Base-by-base conservation (phyloP, 1,140 invertebrate genomes). In the Heliconius himera region DNA sequence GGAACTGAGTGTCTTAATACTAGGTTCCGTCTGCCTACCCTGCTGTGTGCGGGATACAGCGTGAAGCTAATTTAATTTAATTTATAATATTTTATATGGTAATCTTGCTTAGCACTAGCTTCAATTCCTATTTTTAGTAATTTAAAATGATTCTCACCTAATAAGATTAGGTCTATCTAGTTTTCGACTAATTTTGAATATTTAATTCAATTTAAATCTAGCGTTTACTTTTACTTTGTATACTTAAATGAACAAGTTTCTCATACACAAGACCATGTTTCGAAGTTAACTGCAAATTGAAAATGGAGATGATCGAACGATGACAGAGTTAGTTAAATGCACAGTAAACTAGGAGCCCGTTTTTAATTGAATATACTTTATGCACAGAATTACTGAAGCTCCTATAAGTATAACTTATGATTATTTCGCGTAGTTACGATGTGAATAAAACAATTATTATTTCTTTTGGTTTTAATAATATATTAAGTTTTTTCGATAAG, bases 41-140 rank as follows among this genome's bases (percentile, higher is more conserved):
- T n/a, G n/a, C n/a, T n/a, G n/a, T n/a, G n/a, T n/a, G n/a, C n/a
- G n/a, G n/a, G n/a, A n/a, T n/a, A n/a, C n/a, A n/a, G n/a, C n/a
- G n/a, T n/a, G n/a, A n/a, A n/a, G n/a, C n/a, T n/a, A n/a, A n/a
- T n/a, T n/a, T n/a, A n/a, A n/a, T n/a, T n/a, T n/a, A n/a, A n/a
- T n/a, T n/a, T n/a, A n/a, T n/a, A n/a, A 70, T 70, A 76, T 70
- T 76, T 76, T 66, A 41, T 46, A 70, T 22, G 22, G 22, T 18
- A 66, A 29, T 66, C n/a, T 13, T 66, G 60, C 26, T 66, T 29
- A 13, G 13, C 22, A 56, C n/a, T n/a, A 22, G 20, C 20, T 56
- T 22, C 20, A 54, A 60, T 22, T 22, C 56, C n/a, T 66, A 8
- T 29, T 26, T 29, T 11, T 13, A 11, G 9, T 29, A 26, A 66